These are phyloP conservation scores for Dinoponera quadriceps DNA, from an alignment of 1,140 invertebrate species.

Conservation along the genomic window DNA sequence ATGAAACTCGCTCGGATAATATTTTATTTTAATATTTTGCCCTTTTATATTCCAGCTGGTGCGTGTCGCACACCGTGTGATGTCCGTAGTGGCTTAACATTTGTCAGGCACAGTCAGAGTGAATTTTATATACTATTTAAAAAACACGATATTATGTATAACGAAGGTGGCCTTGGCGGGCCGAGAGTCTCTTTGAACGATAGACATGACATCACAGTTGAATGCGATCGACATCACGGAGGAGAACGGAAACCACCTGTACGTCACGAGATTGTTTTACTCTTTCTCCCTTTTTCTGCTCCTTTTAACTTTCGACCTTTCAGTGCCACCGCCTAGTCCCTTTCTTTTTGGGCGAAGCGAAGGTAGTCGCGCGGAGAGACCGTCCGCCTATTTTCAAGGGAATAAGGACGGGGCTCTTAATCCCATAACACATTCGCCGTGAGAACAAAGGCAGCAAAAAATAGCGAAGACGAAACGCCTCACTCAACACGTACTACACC, in stretches of 20 bases:
- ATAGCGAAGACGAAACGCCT: slow-evolving; percentile 17
- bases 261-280: slow-evolving; percentile 30
- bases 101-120: no score
- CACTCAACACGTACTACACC: not conserved
- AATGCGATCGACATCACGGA: slow-evolving; percentile 9
- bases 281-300: slow-evolving; percentile 3
- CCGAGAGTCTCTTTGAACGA: not conserved
- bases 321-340: not conserved
- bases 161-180: no score
- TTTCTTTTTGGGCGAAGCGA: slow-evolving; percentile 47
- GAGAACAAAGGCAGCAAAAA: slow-evolving; percentile 41
- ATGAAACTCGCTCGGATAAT: no score
- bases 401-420: slow-evolving; percentile 69
- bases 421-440: slow-evolving; percentile 66
- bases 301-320: slow-evolving; percentile 74
- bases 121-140: no score
- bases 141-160: no score
- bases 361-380: slow-evolving; percentile 15
- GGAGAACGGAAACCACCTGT: slow-evolving; percentile 33
- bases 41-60: no score
- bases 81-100: no score
- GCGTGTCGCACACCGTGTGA: no score
- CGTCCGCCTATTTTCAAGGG: slow-evolving; percentile 60
- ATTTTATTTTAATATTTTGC: no score
- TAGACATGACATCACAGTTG: not conserved